These are phyloP conservation scores for Pachyrhynchus sulphureomaculatus DNA, from an alignment of 1,140 invertebrate species.

Conservation along the genomic window DNA sequence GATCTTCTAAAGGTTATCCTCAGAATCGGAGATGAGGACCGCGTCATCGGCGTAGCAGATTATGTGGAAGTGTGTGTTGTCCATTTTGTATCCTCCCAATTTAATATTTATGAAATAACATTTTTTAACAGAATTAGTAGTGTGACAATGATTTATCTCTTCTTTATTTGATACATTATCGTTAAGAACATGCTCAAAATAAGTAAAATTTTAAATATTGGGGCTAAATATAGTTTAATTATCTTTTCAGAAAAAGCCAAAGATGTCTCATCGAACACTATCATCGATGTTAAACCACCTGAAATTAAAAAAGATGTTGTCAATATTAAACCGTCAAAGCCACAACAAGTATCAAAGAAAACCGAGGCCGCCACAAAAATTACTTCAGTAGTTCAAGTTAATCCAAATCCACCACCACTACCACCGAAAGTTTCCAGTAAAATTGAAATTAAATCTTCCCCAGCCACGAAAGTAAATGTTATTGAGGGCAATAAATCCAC, in stretches of 20 bases:
- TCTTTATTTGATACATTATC: too few relatives aligned
- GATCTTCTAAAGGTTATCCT: too few relatives aligned
- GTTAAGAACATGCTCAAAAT: too few relatives aligned
- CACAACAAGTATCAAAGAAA: slow-evolving; percentile 52
- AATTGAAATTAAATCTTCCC: slow-evolving; percentile 52
- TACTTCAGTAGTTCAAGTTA: slow-evolving; percentile 38
- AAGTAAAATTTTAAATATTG: too few relatives aligned
- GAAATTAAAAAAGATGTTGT: slow-evolving; percentile 47
- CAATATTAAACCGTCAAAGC: slow-evolving; percentile 62
- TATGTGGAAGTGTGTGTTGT: too few relatives aligned
- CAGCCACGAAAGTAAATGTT: slow-evolving; percentile 54
- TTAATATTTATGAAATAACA: too few relatives aligned
- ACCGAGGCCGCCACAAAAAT: slow-evolving; percentile 46
- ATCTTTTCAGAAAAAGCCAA: slow-evolving; percentile 35
- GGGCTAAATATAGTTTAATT: too few relatives aligned
- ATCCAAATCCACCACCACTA: slow-evolving; percentile 40
- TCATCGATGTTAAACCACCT: slow-evolving; percentile 59
- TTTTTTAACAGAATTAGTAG: too few relatives aligned
- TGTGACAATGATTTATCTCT: too few relatives aligned
- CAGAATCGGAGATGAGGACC: too few relatives aligned
- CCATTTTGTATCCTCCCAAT: too few relatives aligned
- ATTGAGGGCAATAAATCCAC: slow-evolving; percentile 51
- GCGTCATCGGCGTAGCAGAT: too few relatives aligned
- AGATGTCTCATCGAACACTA: slow-evolving; percentile 49
- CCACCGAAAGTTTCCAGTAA: slow-evolving; percentile 50